Conservation (phyloP, 2,888 invertebrate species). For the Nineta flava region DNA sequence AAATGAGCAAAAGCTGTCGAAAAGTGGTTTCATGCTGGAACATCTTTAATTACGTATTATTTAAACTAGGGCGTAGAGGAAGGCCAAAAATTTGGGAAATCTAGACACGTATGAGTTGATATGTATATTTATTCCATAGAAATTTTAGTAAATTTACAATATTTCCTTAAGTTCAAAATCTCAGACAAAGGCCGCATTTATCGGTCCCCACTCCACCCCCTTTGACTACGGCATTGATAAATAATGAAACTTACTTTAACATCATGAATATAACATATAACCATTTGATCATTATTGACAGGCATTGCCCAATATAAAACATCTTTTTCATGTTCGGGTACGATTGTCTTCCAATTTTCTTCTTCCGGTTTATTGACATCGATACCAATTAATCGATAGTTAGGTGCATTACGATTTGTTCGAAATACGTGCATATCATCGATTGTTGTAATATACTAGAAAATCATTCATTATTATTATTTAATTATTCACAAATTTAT, state of each 20-base stretch:
- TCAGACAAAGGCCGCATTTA: too few relatives aligned
- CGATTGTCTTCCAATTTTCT: conserved; percentile 68
- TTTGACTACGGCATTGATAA: too few relatives aligned
- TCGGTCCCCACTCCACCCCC: too few relatives aligned
- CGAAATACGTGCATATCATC: conserved; percentile 69
- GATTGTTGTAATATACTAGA: conserved; percentile 78
- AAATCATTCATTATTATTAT: background rate
- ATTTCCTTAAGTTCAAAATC: background rate
- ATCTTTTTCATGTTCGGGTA: conserved; percentile 69
- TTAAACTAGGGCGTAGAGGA: too few relatives aligned
- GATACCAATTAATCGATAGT: conserved; percentile 75
- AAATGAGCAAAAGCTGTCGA: too few relatives aligned
- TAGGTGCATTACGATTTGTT: conserved; percentile 87
- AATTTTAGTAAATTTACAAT: conserved; percentile 2
- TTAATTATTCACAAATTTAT: conserved; percentile 7
- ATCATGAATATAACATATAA: conserved; percentile 81
- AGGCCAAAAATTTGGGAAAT: too few relatives aligned
- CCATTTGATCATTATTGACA: conserved; percentile 70
- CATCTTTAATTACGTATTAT: too few relatives aligned
- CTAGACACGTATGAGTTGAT: too few relatives aligned
- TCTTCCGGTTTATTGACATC: conserved; percentile 55
- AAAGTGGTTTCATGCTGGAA: too few relatives aligned
- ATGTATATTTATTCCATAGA: too few relatives aligned
- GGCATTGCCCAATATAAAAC: conserved; percentile 82
- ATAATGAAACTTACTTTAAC: conserved; percentile 62